Evolutionary conservation across 2,113 vertebrate species (phyloP).

Genomic region (Ovis canadensis): DNA sequence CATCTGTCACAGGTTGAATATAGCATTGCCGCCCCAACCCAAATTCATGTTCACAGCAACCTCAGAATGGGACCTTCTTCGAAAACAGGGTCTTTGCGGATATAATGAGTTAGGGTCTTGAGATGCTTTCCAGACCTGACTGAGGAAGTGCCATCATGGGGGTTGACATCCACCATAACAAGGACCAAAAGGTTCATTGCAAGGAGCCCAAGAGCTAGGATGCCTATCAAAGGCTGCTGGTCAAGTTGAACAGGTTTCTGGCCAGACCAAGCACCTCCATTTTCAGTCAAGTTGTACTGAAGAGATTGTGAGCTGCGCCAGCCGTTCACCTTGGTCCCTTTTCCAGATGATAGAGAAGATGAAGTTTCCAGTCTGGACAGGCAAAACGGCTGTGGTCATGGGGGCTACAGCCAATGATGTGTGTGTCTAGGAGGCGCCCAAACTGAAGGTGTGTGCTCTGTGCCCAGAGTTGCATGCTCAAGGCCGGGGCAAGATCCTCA

Average conservation of each 20-base stretch:
- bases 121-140: neutral
- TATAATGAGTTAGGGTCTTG: neutral
- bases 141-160: neutral
- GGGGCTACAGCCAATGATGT: constrained; percentile 90
- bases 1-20: neutral
- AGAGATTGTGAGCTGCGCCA: neutral
- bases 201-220: neutral
- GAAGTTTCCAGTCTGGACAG: constrained; percentile 88
- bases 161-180: neutral
- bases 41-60: neutral
- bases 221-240: neutral
- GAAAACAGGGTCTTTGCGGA: neutral
- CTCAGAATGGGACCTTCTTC: neutral
- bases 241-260: neutral
- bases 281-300: neutral
- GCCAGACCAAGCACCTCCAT: neutral
- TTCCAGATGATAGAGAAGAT: constrained; percentile 86
- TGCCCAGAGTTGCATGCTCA: constrained; percentile 87
- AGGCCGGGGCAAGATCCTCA: constrained; percentile 90
- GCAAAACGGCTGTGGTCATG: constrained; percentile 88
- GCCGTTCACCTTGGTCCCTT: neutral
- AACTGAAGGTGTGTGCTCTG: constrained; percentile 91
- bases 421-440: constrained; percentile 89
- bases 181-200: neutral
- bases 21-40: no score